A percentile compares a stretch with the other conserved stretches of the same genome.
phyloP scores from a whole-genome alignment of 1,140 invertebrate genomes.

The Mactra quadrangularis region DNA sequence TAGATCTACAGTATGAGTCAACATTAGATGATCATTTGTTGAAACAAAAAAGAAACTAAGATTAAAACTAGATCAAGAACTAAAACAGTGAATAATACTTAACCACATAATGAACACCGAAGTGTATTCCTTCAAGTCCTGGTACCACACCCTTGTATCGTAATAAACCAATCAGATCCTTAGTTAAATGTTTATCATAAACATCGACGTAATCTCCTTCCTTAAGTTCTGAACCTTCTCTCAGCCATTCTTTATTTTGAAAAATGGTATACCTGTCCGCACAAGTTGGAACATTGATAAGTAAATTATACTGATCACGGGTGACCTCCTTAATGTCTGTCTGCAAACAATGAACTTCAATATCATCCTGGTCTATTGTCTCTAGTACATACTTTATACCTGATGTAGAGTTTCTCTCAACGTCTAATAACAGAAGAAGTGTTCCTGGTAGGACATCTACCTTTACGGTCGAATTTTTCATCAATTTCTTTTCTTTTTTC shows the following conservation, averaged over 20 bases:
- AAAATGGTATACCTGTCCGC: constrained; percentile 76
- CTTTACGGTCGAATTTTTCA: constrained; percentile 64
- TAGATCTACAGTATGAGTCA: too few species aligned
- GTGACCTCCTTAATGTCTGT: constrained; percentile 66
- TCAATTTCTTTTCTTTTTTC: constrained; percentile 72
- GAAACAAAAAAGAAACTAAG: too few species aligned
- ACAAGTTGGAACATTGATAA: constrained; percentile 76
- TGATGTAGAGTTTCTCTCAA: constrained; percentile 44
- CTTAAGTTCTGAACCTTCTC: constrained; percentile 71
- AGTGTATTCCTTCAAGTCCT: constrained; percentile 75
- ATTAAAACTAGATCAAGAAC: too few species aligned
- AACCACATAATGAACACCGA: constrained; percentile 78
- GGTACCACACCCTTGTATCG: constrained; percentile 73
- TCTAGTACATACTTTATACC: constrained; percentile 63
- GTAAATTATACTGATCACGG: constrained; percentile 62
- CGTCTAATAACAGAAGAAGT: constrained; percentile 63
- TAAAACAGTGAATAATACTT: constrained; percentile 45
- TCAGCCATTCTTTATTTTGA: constrained; percentile 73
- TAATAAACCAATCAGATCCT: constrained; percentile 71
- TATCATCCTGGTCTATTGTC: constrained; percentile 72
- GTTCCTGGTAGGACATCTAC: constrained; percentile 76
- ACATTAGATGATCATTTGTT: too few species aligned
- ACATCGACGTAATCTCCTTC: constrained; percentile 74
- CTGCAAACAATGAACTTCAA: constrained; percentile 68
- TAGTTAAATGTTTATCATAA: constrained; percentile 72